Base-by-base conservation (phyloP, 1,140 invertebrate species). In the honey bee (Apis mellifera) region DNA sequence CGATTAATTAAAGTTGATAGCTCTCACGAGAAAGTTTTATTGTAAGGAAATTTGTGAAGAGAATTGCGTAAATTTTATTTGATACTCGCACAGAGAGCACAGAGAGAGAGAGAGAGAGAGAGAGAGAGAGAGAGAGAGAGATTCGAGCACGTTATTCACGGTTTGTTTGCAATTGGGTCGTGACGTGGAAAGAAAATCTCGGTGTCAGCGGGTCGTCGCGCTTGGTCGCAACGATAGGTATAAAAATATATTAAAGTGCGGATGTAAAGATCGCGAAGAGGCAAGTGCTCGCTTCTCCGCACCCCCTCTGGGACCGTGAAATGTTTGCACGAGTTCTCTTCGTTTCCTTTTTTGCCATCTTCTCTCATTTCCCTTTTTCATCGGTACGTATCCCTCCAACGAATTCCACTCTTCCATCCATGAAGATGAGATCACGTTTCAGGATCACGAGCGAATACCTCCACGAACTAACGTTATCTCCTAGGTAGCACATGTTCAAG, bases 391-490 rank as follows among this genome's bases (percentile, higher is more conserved):
- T 69, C 69, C 64, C 73, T 50, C 64, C 60, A 15, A 68, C 64
- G 74, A 82, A 70, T 82, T 77, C 80, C 74, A 15, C 74, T 55
- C 59, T 50, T 70, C 26, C 65, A 32, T 26, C 48, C 42, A 21
- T 23, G 52, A 83, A 72, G 76, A 83, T 79, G 82, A 83, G 82
- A 83, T 83, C 82, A 83, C 82, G 82, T 78, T 83, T 72, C 82
- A 79, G 82, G 73, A 83, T 83, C 59, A 76, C n/a, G 48, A n/a
- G n/a, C 42, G 9, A 52, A 75, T 50, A 62, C 57, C 57, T 21
- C 15, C 21, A 42, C 42, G 42, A 50, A 50, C 32, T 42, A 42
- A 42, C 72, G 48, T 64, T 62, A 23, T 13, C 48, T 26, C 23
- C 11, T 11, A 11, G 26, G 11, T 2, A 17, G 8, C 2, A 15